Evolutionary conservation across 2,113 vertebrate species (phyloP), one percentile per base, ranked within the genome.

Genomic region (Rhinogobius similis): DNA sequence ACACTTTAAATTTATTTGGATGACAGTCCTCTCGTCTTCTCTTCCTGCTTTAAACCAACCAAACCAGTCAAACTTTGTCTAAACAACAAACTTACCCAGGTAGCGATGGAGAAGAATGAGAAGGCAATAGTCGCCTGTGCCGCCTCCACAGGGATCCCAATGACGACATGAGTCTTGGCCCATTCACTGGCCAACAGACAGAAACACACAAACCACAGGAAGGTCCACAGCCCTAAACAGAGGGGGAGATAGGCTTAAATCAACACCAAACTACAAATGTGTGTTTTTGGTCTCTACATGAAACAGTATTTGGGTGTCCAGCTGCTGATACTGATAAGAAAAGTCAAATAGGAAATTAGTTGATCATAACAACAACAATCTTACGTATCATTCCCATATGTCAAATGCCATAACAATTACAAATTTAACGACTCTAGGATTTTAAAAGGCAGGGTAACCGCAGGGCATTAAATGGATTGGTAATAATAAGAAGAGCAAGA

Each of bases 71-170:
- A 53, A 53, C 26, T 8, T 29, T 12, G 48, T 43, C 21, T 18
- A 4, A 5, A 21, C 16, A 27, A 62, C 62, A 46, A 13, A 82
- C 96, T 93, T 87, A 97, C 96, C 96, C 96, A 98, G 59, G 94
- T 95, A 79, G 95, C 94, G 75, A 96, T 94, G 62, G 96, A 98
- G 86, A 98, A 98, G 92, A 97, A 98, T 3, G 94, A 95, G 92
- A 98, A 98, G 79, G 95, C 86, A 67, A 97, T 93, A 48, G 90
- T 89, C 0, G 95, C 95, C 0, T 92, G 94, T 2, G 95, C 95
- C 0, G 94, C 95, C 59, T 95, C 94, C 0, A 85, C 68, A 0
- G 91, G 93, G 0, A 94, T 13, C 0, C 0, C 8, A 0, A 73
- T 39, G 0, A 81, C 14, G 0, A 27, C 0, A 0, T 16, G 0